These are phyloP conservation scores for Clytia hemisphaerica DNA, from an alignment of 30 jellyfish, hydroid and myxozoan genomes.

Conservation along the genomic window DNA sequence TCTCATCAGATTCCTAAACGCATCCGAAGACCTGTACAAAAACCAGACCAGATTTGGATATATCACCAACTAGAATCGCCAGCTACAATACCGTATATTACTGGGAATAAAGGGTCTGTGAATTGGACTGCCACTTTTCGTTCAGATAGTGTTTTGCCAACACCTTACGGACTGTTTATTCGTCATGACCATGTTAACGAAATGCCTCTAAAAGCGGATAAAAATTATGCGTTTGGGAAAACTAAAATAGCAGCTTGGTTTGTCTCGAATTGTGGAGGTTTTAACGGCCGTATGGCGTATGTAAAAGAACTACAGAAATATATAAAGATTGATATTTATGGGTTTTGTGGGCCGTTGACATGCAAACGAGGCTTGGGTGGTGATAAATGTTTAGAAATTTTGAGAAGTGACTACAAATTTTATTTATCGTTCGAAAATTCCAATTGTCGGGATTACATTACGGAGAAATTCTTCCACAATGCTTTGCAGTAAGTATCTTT, in stretches of 20 bases:
- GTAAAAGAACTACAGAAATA: constrained; percentile 8
- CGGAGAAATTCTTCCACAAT: constrained; percentile 19
- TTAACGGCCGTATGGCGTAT: neutral
- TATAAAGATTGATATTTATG: constrained; percentile 8
- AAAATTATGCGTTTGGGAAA: neutral
- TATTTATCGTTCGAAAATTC: constrained; percentile 20
- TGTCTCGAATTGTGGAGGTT: neutral
- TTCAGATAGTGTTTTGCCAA: constrained; percentile 5
- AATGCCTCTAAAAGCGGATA: too few relatives aligned
- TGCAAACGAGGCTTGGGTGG: neutral
- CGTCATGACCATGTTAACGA: neutral
- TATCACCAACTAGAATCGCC: constrained; percentile 13
- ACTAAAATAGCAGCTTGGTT: constrained; percentile 2
- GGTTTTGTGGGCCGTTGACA: neutral
- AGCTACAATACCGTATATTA: neutral
- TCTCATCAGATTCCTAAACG: neutral
- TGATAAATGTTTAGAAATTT: neutral
- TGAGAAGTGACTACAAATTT: neutral
- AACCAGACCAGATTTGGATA: constrained; percentile 6
- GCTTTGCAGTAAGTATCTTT: constrained; percentile 14
- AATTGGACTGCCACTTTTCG: constrained; percentile 17
- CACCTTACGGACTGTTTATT: neutral
- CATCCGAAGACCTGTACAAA: constrained; percentile 1
- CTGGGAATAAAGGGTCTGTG: neutral
- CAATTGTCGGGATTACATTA: neutral